phyloP scores from a whole-genome alignment of 2,888 invertebrate genomes.

The Drosophila falleni region DNA sequence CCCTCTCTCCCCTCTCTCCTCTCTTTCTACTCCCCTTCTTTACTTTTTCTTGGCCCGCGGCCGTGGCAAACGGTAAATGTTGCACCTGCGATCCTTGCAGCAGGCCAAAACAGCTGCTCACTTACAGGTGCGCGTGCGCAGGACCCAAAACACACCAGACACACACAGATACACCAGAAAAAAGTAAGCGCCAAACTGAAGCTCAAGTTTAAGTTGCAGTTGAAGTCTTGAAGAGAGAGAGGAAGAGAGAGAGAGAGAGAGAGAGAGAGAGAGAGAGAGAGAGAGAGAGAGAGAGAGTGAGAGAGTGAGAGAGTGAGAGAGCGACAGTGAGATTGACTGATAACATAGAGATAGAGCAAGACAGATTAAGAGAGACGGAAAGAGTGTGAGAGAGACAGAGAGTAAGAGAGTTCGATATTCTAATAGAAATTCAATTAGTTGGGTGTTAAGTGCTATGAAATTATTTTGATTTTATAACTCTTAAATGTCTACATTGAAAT shows the following conservation, averaged over 20 bases:
- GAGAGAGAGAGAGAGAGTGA: neutral
- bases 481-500: no score
- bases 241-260: no score
- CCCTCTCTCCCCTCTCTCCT: neutral
- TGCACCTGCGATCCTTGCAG: constrained; percentile 72
- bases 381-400: no score
- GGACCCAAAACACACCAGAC: constrained; percentile 29
- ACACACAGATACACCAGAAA: constrained; percentile 2
- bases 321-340: neutral
- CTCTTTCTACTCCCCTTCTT: neutral
- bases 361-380: no score
- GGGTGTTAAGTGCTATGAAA: no score
- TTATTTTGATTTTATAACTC: no score
- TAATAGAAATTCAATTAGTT: neutral
- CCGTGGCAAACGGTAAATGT: constrained; percentile 72
- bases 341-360: no score
- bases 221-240: neutral
- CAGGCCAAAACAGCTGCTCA: constrained; percentile 67
- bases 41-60: constrained; percentile 50
- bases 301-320: neutral
- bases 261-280: neutral
- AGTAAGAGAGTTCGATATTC: neutral
- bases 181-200: constrained; percentile 1
- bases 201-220: neutral
- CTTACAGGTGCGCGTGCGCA: constrained; percentile 76